Evolutionary conservation across 1,140 invertebrate species (phyloP), one percentile per base, ranked within the genome.

Genomic region (Tetramorium alpestre): DNA sequence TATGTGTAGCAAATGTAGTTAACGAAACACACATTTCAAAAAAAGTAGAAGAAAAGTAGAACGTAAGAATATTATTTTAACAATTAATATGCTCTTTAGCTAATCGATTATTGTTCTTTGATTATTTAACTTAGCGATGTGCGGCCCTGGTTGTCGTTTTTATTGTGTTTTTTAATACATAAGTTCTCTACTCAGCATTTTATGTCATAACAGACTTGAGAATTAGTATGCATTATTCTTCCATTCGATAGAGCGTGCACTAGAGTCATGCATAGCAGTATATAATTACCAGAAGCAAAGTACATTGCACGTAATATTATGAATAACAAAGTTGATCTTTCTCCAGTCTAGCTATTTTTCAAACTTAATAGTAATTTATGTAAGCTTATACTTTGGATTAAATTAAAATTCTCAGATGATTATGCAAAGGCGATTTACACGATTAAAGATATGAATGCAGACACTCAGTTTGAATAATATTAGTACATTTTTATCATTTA

Each of bases 201-300:
- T 60, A 33, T 60, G 69, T n/a, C 56, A 82, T 41, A 41, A 44
- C 41, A 58, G 10, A 47, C 25, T 38, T 16, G 18, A 11, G 1
- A 82, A 62, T 84, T 60, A 22, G 41, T 73, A 60, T 60, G 41
- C 47, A 60, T 73, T 84, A 73, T 60, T 84, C 33, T 84, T 84
- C 47, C 2, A 54, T 62, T 60, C 13, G 69, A 49, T 62, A 60
- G 25, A 49, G 38, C 41, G 41, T 84, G 41, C 41, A 38, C 44
- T 49, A 6, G 22, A 73, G 41, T 82, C 41, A 75, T 28, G 69
- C 44, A 38, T 60, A 70, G 65, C 22, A 25, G 13, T n/a, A n/a
- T 28, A 25, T 75, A 73, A 84, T 84, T 84, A 60, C 13, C 25
- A 22, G 1, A 7, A 7, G n/a, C 13, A 60, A 73, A 49, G 7